Conservation (phyloP, 2,113 vertebrate species). For the Callorhinus ursinus region DNA sequence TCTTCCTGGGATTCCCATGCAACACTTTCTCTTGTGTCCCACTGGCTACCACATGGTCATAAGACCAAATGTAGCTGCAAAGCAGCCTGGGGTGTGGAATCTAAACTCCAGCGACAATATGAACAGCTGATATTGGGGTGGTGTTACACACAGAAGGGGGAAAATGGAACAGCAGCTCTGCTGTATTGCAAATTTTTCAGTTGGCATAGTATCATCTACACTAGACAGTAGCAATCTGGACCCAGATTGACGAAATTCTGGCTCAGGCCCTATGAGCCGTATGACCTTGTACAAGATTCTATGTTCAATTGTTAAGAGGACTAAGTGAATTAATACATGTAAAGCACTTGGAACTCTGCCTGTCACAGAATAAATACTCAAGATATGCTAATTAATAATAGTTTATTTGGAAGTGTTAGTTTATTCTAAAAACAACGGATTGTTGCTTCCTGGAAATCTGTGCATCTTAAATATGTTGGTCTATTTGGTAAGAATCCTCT, state of each 20-base stretch:
- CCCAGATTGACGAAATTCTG: not conserved
- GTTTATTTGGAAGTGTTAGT: constrained; percentile 19
- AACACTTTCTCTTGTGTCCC: not conserved
- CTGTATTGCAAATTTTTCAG: not conserved
- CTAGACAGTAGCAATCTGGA: not conserved
- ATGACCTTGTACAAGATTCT: not conserved
- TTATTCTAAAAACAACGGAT: constrained; percentile 1
- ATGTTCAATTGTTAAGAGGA: not conserved
- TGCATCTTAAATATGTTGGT: not conserved
- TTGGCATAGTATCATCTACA: not conserved
- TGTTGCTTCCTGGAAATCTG: not conserved
- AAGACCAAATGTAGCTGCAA: not conserved
- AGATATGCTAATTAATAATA: not conserved
- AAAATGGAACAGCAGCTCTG: not conserved
- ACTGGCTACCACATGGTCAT: not conserved
- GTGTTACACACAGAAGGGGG: not conserved
- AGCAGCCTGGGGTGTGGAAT: not conserved
- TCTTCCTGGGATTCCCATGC: not conserved
- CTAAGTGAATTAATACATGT: not conserved
- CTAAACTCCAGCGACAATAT: not conserved
- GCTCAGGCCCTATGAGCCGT: not conserved
- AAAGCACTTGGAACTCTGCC: not conserved
- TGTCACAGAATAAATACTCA: not conserved
- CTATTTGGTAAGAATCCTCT: constrained; percentile 3
- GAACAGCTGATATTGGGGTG: not conserved